phyloP scores from a whole-genome alignment of 2,888 invertebrate species.

The Ellobium chinense region DNA sequence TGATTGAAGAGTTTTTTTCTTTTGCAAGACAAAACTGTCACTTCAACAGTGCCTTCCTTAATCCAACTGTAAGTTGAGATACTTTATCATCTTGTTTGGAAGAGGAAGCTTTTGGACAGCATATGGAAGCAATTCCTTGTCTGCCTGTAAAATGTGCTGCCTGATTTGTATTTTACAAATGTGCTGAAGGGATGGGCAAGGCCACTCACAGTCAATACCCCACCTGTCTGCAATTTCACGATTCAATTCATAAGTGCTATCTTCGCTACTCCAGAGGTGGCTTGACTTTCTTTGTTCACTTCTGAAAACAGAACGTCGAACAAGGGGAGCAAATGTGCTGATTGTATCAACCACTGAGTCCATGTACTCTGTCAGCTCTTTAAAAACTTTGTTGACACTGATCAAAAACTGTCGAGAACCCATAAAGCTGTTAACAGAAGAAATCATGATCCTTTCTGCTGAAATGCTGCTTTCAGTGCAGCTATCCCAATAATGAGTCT shows the following conservation, averaged over 20 bases:
- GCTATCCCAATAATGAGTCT: not conserved
- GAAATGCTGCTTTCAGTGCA: not conserved
- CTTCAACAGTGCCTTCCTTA: no score
- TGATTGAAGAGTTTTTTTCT: no score
- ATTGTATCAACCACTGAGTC: not conserved
- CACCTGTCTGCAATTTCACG: constrained; percentile 22
- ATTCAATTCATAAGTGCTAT: constrained; percentile 12
- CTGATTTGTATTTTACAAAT: constrained; percentile 5
- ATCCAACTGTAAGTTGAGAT: constrained; percentile 7
- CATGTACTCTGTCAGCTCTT: constrained; percentile 10
- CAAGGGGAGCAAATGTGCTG: not conserved
- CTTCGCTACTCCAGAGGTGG: constrained; percentile 3
- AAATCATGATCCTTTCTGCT: constrained; percentile 7
- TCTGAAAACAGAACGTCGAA: not conserved
- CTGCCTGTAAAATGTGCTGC: not conserved
- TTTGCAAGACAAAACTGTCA: no score
- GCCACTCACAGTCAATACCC: constrained; percentile 4
- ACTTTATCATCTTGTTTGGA: not conserved
- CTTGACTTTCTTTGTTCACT: not conserved
- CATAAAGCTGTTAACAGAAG: constrained; percentile 6
- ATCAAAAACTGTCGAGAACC: constrained; percentile 12
- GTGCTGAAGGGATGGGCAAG: constrained; percentile 12
- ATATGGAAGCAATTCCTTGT: not conserved
- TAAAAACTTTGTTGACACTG: not conserved
- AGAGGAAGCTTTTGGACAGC: not conserved